Percentiles rank a stretch among this genome's conserved stretches.
Conservation (phyloP, 2,113 vertebrate genomes). For the Aramus guarauna region DNA sequence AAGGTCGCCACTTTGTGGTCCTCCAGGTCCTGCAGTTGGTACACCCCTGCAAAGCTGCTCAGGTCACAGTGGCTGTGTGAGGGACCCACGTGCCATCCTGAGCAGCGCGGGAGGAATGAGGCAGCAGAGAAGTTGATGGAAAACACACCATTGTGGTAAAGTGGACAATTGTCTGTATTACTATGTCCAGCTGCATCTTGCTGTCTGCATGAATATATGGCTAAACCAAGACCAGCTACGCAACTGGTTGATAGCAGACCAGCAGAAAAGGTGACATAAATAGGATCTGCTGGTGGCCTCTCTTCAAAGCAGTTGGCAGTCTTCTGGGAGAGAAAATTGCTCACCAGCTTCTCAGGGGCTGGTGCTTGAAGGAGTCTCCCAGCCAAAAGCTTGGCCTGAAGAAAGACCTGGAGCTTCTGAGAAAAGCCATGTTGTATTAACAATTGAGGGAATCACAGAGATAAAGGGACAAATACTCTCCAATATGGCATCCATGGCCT, state of each 20-base stretch:
- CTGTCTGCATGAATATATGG: not conserved
- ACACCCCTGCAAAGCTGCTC: not conserved
- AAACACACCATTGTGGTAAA: not conserved
- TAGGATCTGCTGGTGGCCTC: not conserved
- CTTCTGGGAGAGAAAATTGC: not conserved
- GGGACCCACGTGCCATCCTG: not conserved
- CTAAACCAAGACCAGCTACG: not conserved
- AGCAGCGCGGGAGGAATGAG: not conserved
- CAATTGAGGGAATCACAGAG: not conserved
- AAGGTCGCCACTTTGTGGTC: not conserved
- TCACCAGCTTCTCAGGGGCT: not conserved
- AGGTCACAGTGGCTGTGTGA: not conserved
- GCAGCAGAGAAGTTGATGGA: not conserved
- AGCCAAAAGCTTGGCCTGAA: not conserved
- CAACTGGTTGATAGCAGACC: not conserved
- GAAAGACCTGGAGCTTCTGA: not conserved
- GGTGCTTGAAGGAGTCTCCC: rapidly evolving
- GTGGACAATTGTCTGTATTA: not conserved
- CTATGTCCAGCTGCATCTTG: not conserved
- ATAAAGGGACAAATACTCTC: not conserved
- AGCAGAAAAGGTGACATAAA: not conserved
- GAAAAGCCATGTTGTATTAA: not conserved
- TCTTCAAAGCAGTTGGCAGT: not conserved
- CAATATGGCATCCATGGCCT: not conserved
- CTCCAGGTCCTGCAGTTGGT: not conserved